A percentile compares a stretch with the other conserved stretches of the same genome.
These are phyloP conservation scores for Brachypteracias leptosomus DNA, from an alignment of 2,113 vertebrate genomes.

Conservation along the genomic window DNA sequence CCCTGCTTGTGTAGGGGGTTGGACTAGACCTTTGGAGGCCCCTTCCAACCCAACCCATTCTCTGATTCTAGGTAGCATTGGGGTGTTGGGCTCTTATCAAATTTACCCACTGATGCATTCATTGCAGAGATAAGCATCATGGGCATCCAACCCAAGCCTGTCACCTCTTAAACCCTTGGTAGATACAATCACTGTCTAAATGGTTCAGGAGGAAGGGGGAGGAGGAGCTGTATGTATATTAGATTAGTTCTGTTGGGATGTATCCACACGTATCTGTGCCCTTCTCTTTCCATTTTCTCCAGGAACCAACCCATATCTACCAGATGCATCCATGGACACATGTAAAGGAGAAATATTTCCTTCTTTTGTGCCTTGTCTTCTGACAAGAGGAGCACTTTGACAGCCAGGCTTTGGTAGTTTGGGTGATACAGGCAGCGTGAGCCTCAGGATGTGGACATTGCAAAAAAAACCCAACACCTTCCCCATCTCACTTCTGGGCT, in stretches of 20 bases:
- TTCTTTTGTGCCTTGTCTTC: background rate
- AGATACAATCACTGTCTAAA: background rate
- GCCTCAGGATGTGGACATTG: constrained; percentile 17
- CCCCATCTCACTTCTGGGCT: background rate
- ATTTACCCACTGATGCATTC: rapidly evolving
- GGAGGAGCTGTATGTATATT: background rate
- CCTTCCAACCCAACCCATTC: too few relatives aligned
- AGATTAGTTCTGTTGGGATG: background rate
- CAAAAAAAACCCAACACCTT: background rate
- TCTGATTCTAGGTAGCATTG: too few relatives aligned
- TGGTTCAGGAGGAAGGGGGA: background rate
- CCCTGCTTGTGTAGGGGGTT: too few relatives aligned
- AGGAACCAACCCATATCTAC: background rate
- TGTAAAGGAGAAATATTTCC: background rate
- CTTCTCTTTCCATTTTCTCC: background rate
- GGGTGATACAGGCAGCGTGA: background rate
- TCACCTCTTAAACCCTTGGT: background rate
- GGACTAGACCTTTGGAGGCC: too few relatives aligned
- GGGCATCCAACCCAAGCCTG: background rate
- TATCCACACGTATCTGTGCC: background rate
- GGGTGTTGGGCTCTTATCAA: too few relatives aligned
- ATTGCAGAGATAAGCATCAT: background rate
- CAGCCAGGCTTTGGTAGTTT: rapidly evolving
- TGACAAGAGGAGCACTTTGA: rapidly evolving
- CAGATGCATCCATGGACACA: background rate